These are phyloP conservation scores for Drosophila siamana DNA, from an alignment of 2,888 invertebrate species.

Conservation along the genomic window DNA sequence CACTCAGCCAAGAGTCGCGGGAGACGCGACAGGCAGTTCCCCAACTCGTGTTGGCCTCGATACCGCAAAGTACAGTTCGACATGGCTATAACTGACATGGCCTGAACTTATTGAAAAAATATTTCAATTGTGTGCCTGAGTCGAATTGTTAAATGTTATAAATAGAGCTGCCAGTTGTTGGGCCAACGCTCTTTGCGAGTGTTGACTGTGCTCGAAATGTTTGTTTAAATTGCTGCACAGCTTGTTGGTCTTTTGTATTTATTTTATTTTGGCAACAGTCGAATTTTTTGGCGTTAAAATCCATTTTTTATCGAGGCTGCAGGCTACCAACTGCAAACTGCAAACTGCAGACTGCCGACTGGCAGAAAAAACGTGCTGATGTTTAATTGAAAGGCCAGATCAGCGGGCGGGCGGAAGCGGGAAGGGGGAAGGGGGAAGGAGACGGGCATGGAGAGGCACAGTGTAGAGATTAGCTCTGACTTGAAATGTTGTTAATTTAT, in stretches of 20 bases:
- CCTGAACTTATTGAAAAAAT: too few relatives aligned
- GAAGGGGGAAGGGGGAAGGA: neutral
- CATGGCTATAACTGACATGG: slow-evolving; percentile 23
- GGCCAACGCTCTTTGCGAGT: neutral
- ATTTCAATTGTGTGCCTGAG: too few relatives aligned
- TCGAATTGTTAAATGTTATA: too few relatives aligned
- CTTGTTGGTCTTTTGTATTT: slow-evolving; percentile 36
- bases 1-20: slow-evolving; percentile 58
- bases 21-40: slow-evolving; percentile 34
- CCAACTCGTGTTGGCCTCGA: slow-evolving; percentile 65
- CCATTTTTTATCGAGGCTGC: slow-evolving; percentile 39
- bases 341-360: slow-evolving; percentile 13
- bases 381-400: slow-evolving; percentile 72
- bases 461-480: slow-evolving; percentile 23
- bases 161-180: too few relatives aligned
- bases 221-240: slow-evolving; percentile 35
- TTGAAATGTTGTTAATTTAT: slow-evolving; percentile 50
- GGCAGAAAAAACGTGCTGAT: slow-evolving; percentile 66
- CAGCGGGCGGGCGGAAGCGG: slow-evolving; percentile 35
- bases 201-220: slow-evolving; percentile 16
- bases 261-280: slow-evolving; percentile 51
- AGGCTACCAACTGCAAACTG: slow-evolving; percentile 14
- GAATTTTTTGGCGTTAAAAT: slow-evolving; percentile 64
- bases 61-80: slow-evolving; percentile 13
- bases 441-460: neutral